A percentile compares a stretch with the other conserved stretches of the same genome.
phyloP scores from a whole-genome alignment of 2,113 vertebrate genomes.

The Embiotoca jacksoni region DNA sequence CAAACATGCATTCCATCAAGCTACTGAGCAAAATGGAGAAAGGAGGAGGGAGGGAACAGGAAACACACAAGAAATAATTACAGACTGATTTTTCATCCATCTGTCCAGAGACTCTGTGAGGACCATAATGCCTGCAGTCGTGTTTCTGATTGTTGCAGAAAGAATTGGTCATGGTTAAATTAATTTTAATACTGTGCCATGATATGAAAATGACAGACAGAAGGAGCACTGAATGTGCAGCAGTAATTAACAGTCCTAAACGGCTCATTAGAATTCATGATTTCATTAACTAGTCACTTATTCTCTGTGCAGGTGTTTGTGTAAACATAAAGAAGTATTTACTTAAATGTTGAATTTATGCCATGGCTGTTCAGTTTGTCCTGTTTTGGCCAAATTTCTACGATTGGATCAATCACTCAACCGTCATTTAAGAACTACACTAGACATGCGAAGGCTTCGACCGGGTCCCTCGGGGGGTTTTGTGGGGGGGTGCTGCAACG shows the following conservation, averaged over 20 bases:
- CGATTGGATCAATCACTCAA: background rate
- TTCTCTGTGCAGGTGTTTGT: conserved; percentile 14
- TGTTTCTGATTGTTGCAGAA: conserved; percentile 53
- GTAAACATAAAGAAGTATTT: conserved; percentile 12
- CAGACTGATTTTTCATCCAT: conserved; percentile 52
- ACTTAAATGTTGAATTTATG: background rate
- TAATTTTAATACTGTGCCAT: conserved; percentile 32
- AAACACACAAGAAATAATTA: conserved; percentile 44
- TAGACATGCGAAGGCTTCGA: no score
- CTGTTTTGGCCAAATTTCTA: background rate
- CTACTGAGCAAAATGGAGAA: conserved; percentile 7
- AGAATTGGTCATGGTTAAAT: conserved; percentile 62
- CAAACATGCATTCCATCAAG: conserved; percentile 21
- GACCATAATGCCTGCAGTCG: conserved; percentile 24
- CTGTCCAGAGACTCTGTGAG: conserved; percentile 48
- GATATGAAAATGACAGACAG: conserved; percentile 61
- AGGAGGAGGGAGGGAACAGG: background rate
- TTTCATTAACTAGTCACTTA: conserved; percentile 47
- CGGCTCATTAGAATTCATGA: conserved; percentile 57
- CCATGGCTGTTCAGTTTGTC: background rate
- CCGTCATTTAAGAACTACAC: background rate
- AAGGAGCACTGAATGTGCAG: conserved; percentile 42
- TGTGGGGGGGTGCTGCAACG: no score
- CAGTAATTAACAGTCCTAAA: conserved; percentile 62
- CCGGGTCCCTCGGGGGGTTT: no score